phyloP scores from a whole-genome alignment of 2,797 vertebrate genomes.

The Pogonophryne albipinna region DNA sequence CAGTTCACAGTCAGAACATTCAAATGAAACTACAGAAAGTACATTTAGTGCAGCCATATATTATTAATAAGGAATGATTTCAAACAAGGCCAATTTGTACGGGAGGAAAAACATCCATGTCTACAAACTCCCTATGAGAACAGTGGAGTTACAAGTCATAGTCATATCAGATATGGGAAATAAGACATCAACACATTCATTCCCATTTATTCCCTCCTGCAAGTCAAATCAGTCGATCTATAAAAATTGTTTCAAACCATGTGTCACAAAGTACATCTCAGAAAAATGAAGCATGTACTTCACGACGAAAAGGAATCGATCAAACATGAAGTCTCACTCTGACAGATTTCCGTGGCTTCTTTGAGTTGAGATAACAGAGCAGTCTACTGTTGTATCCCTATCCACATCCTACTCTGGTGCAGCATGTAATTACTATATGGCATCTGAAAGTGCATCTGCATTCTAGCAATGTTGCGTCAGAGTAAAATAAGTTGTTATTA shows the following conservation, averaged over 20 bases:
- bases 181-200: background rate
- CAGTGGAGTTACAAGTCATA: background rate
- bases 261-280: slow-evolving; percentile 12
- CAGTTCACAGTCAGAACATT: background rate
- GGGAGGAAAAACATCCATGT: no score
- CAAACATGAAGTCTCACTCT: slow-evolving; percentile 9
- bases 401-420: slow-evolving; percentile 17
- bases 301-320: slow-evolving; percentile 15
- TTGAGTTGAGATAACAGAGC: slow-evolving; percentile 50
- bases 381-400: slow-evolving; percentile 12
- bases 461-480: slow-evolving; percentile 9
- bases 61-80: background rate
- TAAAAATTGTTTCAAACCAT: background rate
- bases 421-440: slow-evolving; percentile 3
- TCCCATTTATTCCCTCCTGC: background rate
- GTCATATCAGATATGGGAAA: background rate
- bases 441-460: slow-evolving; percentile 4
- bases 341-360: slow-evolving; percentile 44
- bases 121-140: background rate
- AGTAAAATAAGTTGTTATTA: background rate
- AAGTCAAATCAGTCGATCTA: slow-evolving; percentile 16
- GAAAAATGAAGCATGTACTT: background rate
- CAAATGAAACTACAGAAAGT: background rate
- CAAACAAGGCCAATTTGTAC: background rate
- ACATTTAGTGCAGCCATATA: background rate